phyloP scores from a whole-genome alignment of 2,797 vertebrate genomes.

The Poeciliopsis gracilis region DNA sequence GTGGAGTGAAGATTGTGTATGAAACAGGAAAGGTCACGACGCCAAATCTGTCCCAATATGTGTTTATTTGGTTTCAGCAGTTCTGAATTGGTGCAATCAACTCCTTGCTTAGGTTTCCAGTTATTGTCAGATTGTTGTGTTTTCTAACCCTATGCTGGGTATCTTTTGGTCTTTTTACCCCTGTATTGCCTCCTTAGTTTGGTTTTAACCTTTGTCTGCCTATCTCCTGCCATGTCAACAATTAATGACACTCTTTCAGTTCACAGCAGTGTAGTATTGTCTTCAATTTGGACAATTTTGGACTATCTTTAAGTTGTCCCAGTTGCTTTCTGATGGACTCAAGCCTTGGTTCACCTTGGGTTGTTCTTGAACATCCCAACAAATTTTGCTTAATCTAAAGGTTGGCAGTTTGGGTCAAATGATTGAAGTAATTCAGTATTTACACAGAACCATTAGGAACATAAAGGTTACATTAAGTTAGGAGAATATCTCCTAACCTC shows the following conservation, averaged over 20 bases:
- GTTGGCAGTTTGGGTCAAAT: background rate
- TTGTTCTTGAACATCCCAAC: background rate
- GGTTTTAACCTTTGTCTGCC: background rate
- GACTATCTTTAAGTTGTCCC: background rate
- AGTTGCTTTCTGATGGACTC: background rate
- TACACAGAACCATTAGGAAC: too few relatives aligned
- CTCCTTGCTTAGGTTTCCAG: background rate
- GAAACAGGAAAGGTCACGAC: too few relatives aligned
- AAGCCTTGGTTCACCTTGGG: background rate
- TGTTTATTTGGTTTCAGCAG: too few relatives aligned
- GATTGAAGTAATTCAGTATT: background rate
- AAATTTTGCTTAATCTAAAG: background rate
- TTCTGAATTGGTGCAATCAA: too few relatives aligned
- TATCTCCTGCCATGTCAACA: background rate
- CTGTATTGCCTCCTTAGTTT: background rate
- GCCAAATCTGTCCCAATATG: too few relatives aligned
- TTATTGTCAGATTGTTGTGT: background rate
- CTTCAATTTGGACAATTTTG: background rate
- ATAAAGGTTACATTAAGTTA: background rate
- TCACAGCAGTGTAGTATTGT: background rate
- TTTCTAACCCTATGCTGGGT: background rate
- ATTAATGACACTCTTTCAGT: background rate
- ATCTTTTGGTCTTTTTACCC: background rate
- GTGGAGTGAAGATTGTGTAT: too few relatives aligned
- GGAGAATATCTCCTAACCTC: background rate